Base-by-base conservation (phyloP, 1,140 invertebrate species). In the Zaprionus taronus region DNA sequence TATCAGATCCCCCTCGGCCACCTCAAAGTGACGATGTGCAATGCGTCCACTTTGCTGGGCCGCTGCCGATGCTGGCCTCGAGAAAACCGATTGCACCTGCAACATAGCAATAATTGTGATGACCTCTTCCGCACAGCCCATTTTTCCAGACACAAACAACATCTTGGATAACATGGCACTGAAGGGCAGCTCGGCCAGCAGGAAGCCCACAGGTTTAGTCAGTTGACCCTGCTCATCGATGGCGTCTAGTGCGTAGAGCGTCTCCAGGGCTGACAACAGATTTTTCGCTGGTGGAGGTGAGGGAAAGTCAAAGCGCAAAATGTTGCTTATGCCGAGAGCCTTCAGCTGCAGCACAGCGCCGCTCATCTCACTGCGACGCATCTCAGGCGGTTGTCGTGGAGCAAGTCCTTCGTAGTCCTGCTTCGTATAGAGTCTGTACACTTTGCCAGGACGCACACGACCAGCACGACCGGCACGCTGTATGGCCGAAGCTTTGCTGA, bases 391-490 rank as follows among this genome's bases (percentile, higher is more conserved):
- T 0, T 96, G 97, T 20, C 95, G 94, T 0, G 93, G 92, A 1
- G 95, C 93, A 9, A 99, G 87, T 65, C 96, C 95, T 1, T 95
- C 91, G 91, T 95, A 99, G 28, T 96, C 96, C 72, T 94, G 93
- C 93, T 99, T 98, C 15, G 95, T 95, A 85, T 97, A 97, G 1
- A 97, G 92, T 76, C 96, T 94, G 70, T 95, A 97, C 0, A 96
- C 96, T 94, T 98, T 98, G 44, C 99, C 99, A 1, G 96, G 93
- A 64, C 95, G 93, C 5, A 97, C 94, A 49, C 99, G 94, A 1
- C 99, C 99, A 7, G 98, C 98, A 68, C 99, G 93, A 0, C 99
- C 99, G 6, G 98, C 97, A 84, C 98, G 93, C 93, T 99, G 99
- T 57, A 96, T 94, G 0, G 98, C 98, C 14, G 97, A 98, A 9